Base-by-base conservation (phyloP, 2,888 invertebrate species). In the Achlya flavicornis region DNA sequence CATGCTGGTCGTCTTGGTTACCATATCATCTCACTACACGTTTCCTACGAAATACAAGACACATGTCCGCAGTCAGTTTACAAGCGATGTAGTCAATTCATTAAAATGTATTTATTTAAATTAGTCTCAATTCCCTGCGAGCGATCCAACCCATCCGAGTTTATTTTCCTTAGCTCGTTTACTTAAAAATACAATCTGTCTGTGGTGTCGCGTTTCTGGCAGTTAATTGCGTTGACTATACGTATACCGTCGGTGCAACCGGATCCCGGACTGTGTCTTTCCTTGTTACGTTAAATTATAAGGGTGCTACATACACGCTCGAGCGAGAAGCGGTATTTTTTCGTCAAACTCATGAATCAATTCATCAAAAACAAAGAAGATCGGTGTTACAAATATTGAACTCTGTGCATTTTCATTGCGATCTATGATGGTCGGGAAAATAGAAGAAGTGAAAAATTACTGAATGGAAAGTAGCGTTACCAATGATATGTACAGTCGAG, bases 111-210 rank as follows among this genome's bases (percentile, higher is more conserved):
- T 53, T 53, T 53, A 53, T 53, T 53, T 53, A 53, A 53, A 53
- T 53, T 53, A 53, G 53, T 53, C 53, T 53, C 53, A 10, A 53
- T 53, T 53, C 19, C 53, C 53, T 6, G 53, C 19, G 48, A 48
- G 48, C 16, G 53, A 53, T 53, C 53, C 53, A 53, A 53, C n/a
- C 10, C 19, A n/a, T 16, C 4, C 16, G 10, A 19, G 53, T 19
- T 53, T 53, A 53, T 16, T 53, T 53, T 53, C 53, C 53, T 53
- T 10, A n/a, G 53, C 53, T 53, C 53, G 53, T 53, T 53, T 53
- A 53, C 53, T 53, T 53, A 53, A 53, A 53, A 53, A 53, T 53
- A 53, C 53, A 41, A 60, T 60, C 26, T 60, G 60, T 43, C 60
- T 11, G n/a, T 41, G 19, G 60, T 60, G 33, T 60, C 60, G 41